A percentile compares a stretch with the other conserved stretches of the same genome.
Evolutionary conservation across 2,113 vertebrate species (phyloP).

Genomic region (Girardinichthys multiradiatus): DNA sequence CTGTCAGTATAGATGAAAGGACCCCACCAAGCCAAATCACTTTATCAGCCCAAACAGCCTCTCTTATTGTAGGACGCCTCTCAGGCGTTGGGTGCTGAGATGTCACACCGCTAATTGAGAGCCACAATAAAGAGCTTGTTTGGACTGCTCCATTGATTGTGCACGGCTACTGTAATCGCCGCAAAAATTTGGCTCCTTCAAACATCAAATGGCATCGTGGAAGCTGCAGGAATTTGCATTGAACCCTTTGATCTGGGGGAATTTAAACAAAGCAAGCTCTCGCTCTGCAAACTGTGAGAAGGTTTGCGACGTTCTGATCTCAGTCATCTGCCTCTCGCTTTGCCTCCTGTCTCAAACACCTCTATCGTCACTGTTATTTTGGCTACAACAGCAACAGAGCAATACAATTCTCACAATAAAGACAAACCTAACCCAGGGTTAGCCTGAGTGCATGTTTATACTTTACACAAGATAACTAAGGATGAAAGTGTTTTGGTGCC

Average conservation of each 20-base stretch:
- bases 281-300: slow-evolving; percentile 65
- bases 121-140: slow-evolving; percentile 70
- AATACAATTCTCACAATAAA: slow-evolving; percentile 49
- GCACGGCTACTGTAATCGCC: slow-evolving; percentile 73
- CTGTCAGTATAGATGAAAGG: slow-evolving; percentile 71
- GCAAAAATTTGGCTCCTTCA: slow-evolving; percentile 68
- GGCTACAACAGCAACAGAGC: slow-evolving; percentile 52
- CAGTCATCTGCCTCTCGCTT: slow-evolving; percentile 28
- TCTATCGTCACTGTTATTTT: slow-evolving; percentile 57
- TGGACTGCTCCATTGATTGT: slow-evolving; percentile 60
- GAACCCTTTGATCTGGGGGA: slow-evolving; percentile 73
- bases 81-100: slow-evolving; percentile 68
- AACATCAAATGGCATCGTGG: slow-evolving; percentile 77
- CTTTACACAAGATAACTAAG: slow-evolving; percentile 48
- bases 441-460: slow-evolving; percentile 43
- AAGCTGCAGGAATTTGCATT: slow-evolving; percentile 76
- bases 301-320: slow-evolving; percentile 63
- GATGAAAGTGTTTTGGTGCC: slow-evolving; percentile 31
- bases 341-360: slow-evolving; percentile 28
- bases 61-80: slow-evolving; percentile 63
- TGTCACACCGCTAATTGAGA: slow-evolving; percentile 77
- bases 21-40: slow-evolving; percentile 66
- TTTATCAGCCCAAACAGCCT: slow-evolving; percentile 75
- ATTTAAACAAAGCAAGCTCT: slow-evolving; percentile 72
- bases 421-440: slow-evolving; percentile 39